Evolutionary conservation across 2,113 vertebrate species (phyloP).

Genomic region (Peromyscus maniculatus): DNA sequence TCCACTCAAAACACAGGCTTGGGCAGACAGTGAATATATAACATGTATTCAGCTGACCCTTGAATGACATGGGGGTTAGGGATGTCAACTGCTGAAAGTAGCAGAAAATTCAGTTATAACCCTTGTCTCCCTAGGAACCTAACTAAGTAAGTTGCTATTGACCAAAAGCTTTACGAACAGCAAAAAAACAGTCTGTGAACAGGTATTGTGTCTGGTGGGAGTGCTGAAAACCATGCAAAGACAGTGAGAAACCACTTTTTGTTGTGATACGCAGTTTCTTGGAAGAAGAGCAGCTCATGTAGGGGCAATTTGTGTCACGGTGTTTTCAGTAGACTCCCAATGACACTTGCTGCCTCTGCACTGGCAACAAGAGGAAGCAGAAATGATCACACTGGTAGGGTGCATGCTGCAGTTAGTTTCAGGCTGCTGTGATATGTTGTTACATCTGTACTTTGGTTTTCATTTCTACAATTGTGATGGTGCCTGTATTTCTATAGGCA

Average conservation of each 20-base stretch:
- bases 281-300: background rate
- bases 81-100: background rate
- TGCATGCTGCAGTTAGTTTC: background rate
- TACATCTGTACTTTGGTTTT: background rate
- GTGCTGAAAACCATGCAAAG: background rate
- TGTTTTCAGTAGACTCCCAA: background rate
- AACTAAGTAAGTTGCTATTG: background rate
- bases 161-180: background rate
- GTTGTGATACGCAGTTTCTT: background rate
- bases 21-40: background rate
- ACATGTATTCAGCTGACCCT: background rate
- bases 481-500: background rate
- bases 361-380: background rate
- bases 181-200: background rate
- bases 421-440: background rate
- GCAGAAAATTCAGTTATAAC: background rate
- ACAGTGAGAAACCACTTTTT: background rate
- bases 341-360: background rate
- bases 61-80: background rate
- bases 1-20: background rate
- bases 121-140: background rate
- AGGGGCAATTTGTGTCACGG: background rate
- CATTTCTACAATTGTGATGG: background rate
- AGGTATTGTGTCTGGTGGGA: background rate
- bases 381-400: background rate